Evolutionary conservation across 1,140 invertebrate genomes (phyloP).

Genomic region (Macrosteles quadrilineatus): DNA sequence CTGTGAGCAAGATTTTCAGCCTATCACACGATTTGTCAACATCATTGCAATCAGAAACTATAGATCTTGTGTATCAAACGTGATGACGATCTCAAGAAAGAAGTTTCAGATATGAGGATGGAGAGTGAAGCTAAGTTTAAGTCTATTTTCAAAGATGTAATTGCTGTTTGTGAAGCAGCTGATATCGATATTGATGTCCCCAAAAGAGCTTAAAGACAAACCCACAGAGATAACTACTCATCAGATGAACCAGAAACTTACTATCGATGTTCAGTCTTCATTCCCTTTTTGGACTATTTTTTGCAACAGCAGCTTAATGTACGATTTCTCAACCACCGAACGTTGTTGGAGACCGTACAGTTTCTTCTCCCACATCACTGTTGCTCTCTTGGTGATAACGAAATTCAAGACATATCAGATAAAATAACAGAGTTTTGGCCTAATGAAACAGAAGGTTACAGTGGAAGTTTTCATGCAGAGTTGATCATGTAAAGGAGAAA

Average conservation of each 20-base stretch:
- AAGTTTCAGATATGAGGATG: neutral
- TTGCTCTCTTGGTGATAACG: neutral
- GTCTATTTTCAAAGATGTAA: neutral
- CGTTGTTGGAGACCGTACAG: too few species aligned
- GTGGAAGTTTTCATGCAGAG: constrained; percentile 7
- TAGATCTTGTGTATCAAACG: constrained; percentile 18
- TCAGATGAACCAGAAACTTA: constrained; percentile 5
- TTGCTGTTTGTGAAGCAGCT: neutral
- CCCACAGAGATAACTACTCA: neutral
- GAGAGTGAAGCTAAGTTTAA: neutral
- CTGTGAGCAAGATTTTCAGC: constrained; percentile 18
- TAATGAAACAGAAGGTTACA: neutral
- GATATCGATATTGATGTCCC: neutral
- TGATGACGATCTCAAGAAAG: constrained; percentile 10
- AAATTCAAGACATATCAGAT: neutral
- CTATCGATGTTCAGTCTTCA: neutral
- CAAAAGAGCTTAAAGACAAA: neutral
- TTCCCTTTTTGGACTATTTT: neutral
- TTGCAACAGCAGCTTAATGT: neutral
- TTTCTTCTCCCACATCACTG: constrained; percentile 3
- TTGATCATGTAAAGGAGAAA: neutral
- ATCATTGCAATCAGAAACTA: constrained; percentile 22
- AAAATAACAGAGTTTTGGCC: neutral
- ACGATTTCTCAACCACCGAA: constrained; percentile 12
- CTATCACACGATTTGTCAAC: constrained; percentile 30